Evolutionary conservation across 2,888 invertebrate genomes (phyloP).

Genomic region (Syrphus vitripennis): DNA sequence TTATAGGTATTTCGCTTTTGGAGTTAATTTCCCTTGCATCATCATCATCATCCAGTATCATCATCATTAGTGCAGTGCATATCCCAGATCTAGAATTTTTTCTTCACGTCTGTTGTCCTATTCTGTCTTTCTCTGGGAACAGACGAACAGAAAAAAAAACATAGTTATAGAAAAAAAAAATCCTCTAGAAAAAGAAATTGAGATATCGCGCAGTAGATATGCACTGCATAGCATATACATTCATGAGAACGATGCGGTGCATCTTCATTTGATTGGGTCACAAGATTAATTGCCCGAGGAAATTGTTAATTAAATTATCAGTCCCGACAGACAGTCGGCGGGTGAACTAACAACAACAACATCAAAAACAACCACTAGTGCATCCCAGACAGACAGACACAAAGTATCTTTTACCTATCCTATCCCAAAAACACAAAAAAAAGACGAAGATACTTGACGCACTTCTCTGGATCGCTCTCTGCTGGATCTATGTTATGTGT

Average conservation of each 20-base stretch:
- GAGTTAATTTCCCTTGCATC: constrained; percentile 37
- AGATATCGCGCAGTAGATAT: constrained; percentile 51
- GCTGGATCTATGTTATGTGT: constrained; percentile 3
- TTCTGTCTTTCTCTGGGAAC: constrained; percentile 47
- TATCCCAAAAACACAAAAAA: not conserved
- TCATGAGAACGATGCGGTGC: constrained; percentile 47
- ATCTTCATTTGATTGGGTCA: constrained; percentile 69
- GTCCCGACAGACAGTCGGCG: constrained; percentile 67
- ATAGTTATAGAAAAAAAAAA: constrained; percentile 1
- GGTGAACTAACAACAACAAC: constrained; percentile 35
- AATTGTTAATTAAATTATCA: constrained; percentile 79
- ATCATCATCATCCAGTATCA: constrained; percentile 52
- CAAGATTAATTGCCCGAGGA: constrained; percentile 79
- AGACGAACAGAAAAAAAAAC: not conserved
- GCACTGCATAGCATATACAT: constrained; percentile 19
- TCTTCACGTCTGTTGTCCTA: not conserved
- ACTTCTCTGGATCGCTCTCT: constrained; percentile 38
- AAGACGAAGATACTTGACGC: constrained; percentile 53
- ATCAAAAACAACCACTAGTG: not conserved
- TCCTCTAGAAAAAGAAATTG: constrained; percentile 24
- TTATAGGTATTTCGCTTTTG: not conserved
- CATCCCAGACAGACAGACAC: constrained; percentile 10
- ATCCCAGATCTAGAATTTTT: not conserved
- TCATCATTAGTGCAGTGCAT: not conserved
- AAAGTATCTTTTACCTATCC: constrained; percentile 23